These are phyloP conservation scores for Clupea harengus DNA, from an alignment of 2,113 vertebrate species.

Conservation along the genomic window DNA sequence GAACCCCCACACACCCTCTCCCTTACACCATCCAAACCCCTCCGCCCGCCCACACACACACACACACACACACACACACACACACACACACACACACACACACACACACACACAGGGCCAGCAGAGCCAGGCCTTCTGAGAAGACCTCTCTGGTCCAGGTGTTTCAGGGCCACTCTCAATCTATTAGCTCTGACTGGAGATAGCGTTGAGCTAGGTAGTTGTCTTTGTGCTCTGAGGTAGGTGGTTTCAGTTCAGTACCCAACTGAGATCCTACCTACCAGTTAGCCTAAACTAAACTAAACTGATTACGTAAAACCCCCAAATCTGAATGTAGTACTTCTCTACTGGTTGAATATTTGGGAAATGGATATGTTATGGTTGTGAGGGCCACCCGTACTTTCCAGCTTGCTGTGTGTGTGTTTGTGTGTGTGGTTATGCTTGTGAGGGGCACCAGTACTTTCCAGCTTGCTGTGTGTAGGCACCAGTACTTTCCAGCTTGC, in stretches of 20 bases:
- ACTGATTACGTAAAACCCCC: neutral
- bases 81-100: neutral
- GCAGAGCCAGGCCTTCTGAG: neutral
- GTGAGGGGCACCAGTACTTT: neutral
- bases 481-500: too few species aligned
- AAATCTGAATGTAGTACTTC: too few species aligned
- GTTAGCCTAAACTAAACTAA: neutral
- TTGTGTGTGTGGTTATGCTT: neutral
- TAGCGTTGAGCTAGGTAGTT: slow-evolving; percentile 38
- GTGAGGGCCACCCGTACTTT: neutral
- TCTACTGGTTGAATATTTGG: too few species aligned
- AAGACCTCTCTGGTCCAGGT: neutral
- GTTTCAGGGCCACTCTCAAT: slow-evolving; percentile 35
- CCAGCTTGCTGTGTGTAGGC: too few species aligned
- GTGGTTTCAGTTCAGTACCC: slow-evolving; percentile 39
- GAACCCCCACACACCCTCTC: neutral
- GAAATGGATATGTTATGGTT: neutral
- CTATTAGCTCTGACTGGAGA: slow-evolving; percentile 41
- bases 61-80: neutral
- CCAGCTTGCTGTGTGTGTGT: neutral
- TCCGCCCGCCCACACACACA: neutral
- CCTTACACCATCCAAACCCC: neutral
- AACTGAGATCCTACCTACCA: slow-evolving; percentile 27
- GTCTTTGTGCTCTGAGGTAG: slow-evolving; percentile 46
- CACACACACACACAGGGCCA: neutral